Evolutionary conservation across 2,888 invertebrate species (phyloP).

Genomic region (Pachymerium ferrugineum): DNA sequence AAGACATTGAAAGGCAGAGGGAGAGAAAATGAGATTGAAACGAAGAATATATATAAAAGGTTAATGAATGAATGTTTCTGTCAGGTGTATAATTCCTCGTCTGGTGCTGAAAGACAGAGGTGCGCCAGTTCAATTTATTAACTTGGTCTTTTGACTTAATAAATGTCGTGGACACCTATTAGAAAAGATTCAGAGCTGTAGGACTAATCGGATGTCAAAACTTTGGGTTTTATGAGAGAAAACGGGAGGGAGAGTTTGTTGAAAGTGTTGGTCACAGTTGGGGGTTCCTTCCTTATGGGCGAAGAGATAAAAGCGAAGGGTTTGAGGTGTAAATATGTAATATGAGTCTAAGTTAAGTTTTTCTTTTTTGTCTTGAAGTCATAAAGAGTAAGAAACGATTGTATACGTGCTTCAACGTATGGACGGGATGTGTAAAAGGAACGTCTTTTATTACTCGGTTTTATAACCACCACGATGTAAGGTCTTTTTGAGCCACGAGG

Average conservation of each 20-base stretch:
- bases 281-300: neutral
- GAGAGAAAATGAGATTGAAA: conserved; percentile 5
- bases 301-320: conserved; percentile 15
- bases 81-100: neutral
- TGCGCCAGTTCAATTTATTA: neutral
- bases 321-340: conserved; percentile 16
- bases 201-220: conserved; percentile 10
- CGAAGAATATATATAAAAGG: neutral
- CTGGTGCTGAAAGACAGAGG: conserved; percentile 2
- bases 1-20: neutral
- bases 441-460: conserved; percentile 21
- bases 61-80: conserved; percentile 4
- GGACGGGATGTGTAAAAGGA: conserved; percentile 16
- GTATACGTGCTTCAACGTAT: conserved; percentile 13
- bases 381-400: conserved; percentile 23
- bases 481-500: conserved; percentile 19
- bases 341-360: neutral
- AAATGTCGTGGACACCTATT: conserved; percentile 11
- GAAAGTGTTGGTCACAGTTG: conserved; percentile 2
- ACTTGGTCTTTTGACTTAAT: conserved; percentile 10
- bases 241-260: neutral
- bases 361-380: conserved; percentile 3
- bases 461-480: conserved; percentile 19
- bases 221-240: conserved; percentile 5
- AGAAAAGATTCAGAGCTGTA: neutral